Evolutionary conservation across 2,888 invertebrate species (phyloP), one percentile per base, ranked within the genome.

Genomic region (Julus scanicus): DNA sequence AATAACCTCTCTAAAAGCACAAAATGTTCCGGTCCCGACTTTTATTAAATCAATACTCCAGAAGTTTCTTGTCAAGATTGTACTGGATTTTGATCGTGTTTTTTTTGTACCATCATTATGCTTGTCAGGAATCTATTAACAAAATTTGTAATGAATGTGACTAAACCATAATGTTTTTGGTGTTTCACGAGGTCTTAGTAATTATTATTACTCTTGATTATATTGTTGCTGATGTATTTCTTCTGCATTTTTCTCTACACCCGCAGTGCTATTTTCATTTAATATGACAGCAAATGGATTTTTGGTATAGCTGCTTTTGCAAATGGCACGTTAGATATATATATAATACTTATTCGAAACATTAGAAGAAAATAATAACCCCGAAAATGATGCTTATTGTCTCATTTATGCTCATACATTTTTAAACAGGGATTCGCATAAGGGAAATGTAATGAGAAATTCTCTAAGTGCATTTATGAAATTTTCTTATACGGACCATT

Each of bases 331-430:
- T 53, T 53, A 15, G 2, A 1, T 11, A 83, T 83, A 53, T 17
- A 29, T 29, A 29, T 29, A 29, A 29, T 29, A 29, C 17, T 49
- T 53, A 53, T 53, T 53, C 53, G 53, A 11, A 53, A 53, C 53
- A 53, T 53, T 53, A 53, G 53, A 3, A 17, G 53, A 17, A 13
- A 53, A 53, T 53, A 17, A 53, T 53, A 53, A 29, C 53, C 53
- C 53, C 53, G 53, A 86, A 86, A 86, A 86, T 86, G 86, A 86
- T 86, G 40, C 86, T 86, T 48, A 86, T 86, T 86, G 86, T 86
- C 37, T 86, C 86, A 86, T 86, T 86, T 86, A 29, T 86, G 37
- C 40, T 86, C 44, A 37, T 44, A 40, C 40, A 86, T 86, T 40
- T 40, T 40, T 86, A 86, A 86, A 86, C 44, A 86, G 44, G 86